These are phyloP conservation scores for Aphaenogaster ashmeadi DNA, from an alignment of 1,140 invertebrate genomes.

Conservation along the genomic window DNA sequence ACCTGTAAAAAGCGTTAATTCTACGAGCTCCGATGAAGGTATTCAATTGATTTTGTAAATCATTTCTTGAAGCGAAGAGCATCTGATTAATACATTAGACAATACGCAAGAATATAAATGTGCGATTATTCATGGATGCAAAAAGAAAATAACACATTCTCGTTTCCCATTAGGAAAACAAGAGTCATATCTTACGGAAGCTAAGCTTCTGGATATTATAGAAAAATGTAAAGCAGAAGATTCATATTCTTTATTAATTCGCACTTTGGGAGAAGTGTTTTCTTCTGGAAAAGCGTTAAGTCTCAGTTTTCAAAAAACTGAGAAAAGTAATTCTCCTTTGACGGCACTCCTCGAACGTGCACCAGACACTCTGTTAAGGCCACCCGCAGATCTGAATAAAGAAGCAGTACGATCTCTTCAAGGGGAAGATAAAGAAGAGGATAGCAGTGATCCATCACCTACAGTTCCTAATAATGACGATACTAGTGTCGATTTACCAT, in stretches of 20 bases:
- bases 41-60: conserved; percentile 45
- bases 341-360: conserved; percentile 87
- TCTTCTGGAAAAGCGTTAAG: conserved; percentile 91
- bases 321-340: conserved; percentile 85
- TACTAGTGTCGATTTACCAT: conserved; percentile 88
- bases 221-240: conserved; percentile 89
- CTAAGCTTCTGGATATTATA: conserved; percentile 90
- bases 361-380: conserved; percentile 83
- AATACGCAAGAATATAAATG: not conserved
- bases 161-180: conserved; percentile 81
- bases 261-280: conserved; percentile 91
- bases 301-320: conserved; percentile 89
- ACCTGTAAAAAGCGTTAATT: conserved; percentile 87
- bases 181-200: conserved; percentile 90
- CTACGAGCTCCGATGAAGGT: conserved; percentile 86
- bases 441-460: conserved; percentile 89
- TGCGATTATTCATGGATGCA: not conserved
- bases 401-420: conserved; percentile 91
- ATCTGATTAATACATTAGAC: not conserved
- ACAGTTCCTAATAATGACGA: conserved; percentile 87
- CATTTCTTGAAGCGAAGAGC: not conserved
- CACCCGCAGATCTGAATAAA: conserved; percentile 88
- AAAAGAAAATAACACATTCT: not conserved
- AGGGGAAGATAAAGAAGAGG: conserved; percentile 95
- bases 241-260: conserved; percentile 90